phyloP scores from a whole-genome alignment of 2,888 invertebrate species.

The Eutolmus rufibarbis region DNA sequence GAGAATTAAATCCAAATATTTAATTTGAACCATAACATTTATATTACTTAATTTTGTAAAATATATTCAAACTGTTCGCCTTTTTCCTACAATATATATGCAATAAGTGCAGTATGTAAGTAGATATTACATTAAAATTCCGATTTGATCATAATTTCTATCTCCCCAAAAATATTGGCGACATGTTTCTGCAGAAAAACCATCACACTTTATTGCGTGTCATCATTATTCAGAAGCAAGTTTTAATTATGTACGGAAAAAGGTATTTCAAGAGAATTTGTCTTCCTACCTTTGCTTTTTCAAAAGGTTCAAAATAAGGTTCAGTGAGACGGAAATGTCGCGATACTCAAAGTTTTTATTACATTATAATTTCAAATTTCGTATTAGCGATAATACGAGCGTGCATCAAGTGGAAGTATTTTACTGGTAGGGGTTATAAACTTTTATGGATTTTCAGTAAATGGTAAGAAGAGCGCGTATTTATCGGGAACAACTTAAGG shows the following conservation, averaged over 20 bases:
- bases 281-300: background rate
- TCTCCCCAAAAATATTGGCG: background rate
- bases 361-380: constrained; percentile 23
- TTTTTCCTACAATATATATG: background rate
- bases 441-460: background rate
- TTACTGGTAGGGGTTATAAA: background rate
- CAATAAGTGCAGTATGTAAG: background rate
- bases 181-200: background rate
- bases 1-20: no score
- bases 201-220: background rate
- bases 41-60: no score
- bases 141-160: background rate
- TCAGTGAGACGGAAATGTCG: constrained; percentile 3
- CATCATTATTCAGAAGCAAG: constrained; percentile 1
- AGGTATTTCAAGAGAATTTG: background rate
- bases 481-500: background rate
- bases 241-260: constrained; percentile 14
- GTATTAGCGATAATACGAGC: background rate
- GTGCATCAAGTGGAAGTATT: background rate
- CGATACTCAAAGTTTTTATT: constrained; percentile 26
- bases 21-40: no score
- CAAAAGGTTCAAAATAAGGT: background rate
- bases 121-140: background rate
- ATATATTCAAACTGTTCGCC: no score
- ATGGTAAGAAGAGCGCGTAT: background rate